Evolutionary conservation across 2,797 vertebrate species (phyloP).

Genomic region (Oreochromis mossambicus): DNA sequence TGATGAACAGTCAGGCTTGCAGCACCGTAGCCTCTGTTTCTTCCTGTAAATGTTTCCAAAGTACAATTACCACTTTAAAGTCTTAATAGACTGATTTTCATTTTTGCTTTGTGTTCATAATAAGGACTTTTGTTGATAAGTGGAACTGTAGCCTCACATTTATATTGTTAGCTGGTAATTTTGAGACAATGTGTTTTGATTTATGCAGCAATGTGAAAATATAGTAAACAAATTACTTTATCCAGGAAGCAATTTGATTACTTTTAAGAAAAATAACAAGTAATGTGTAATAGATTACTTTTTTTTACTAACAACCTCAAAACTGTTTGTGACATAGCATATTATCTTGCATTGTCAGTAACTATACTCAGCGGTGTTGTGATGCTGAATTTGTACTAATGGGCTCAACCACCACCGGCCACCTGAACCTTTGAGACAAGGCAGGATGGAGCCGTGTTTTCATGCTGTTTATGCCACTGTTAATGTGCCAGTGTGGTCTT

Average conservation of each 20-base stretch:
- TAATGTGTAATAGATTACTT: not conserved
- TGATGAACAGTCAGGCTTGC: not conserved
- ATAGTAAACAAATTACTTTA: not conserved
- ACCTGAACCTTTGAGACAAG: not conserved
- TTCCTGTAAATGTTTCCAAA: not conserved
- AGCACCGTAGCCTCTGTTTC: not conserved
- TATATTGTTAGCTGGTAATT: not conserved
- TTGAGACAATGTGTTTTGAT: not conserved
- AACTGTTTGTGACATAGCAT: not conserved
- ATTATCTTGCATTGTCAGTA: not conserved
- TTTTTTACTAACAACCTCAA: not conserved
- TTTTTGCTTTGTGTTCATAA: not conserved
- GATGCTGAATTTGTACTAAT: not conserved
- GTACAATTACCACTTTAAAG: not conserved
- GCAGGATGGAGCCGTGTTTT: accelerated
- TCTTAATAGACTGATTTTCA: not conserved
- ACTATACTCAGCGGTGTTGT: not conserved
- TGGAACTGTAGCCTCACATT: not conserved
- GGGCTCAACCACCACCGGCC: not conserved
- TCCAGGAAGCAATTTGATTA: accelerated
- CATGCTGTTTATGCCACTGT: not conserved
- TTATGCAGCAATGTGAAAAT: not conserved
- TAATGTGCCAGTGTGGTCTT: not conserved
- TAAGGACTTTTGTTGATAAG: not conserved
- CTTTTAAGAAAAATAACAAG: not conserved